Percentiles rank a stretch among this genome's conserved stretches.
Evolutionary conservation across 2,888 invertebrate species (phyloP).

Genomic region (Papilio demoleus): DNA sequence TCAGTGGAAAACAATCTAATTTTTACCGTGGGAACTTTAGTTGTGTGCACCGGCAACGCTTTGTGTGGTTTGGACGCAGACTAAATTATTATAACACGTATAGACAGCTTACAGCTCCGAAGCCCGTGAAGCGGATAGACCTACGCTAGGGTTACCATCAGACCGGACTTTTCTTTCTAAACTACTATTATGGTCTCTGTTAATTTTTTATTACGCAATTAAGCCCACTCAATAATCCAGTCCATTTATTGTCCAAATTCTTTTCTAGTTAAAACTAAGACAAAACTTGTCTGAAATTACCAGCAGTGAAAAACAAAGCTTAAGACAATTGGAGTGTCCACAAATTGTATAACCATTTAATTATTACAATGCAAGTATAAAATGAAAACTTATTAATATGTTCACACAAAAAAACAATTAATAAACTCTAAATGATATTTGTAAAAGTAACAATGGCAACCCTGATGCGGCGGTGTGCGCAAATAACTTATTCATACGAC

Average conservation of each 20-base stretch:
- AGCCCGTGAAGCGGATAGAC: slow-evolving; percentile 25
- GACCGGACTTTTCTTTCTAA: neutral
- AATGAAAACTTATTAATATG: neutral
- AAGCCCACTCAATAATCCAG: no score
- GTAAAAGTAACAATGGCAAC: slow-evolving; percentile 30
- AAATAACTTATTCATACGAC: slow-evolving; percentile 43
- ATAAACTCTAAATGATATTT: slow-evolving; percentile 14
- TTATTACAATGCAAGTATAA: no score
- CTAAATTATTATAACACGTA: slow-evolving; percentile 42
- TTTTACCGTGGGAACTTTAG: slow-evolving; percentile 43
- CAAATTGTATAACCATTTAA: no score
- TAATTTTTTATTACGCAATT: no score
- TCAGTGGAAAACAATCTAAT: slow-evolving; percentile 40
- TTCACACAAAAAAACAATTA: neutral
- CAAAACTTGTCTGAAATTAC: no score
- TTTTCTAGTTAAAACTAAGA: no score
- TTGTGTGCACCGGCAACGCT: slow-evolving; percentile 25
- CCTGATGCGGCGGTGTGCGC: slow-evolving; percentile 35
- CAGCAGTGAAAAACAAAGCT: no score
- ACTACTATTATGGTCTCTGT: no score
- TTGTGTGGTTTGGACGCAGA: slow-evolving; percentile 41
- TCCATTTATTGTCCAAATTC: no score
- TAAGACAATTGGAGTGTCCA: no score
- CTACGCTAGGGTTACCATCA: slow-evolving; percentile 13
- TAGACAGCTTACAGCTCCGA: slow-evolving; percentile 35